Evolutionary conservation across 2,888 invertebrate genomes (phyloP).

Genomic region (Dasypogon diadema): DNA sequence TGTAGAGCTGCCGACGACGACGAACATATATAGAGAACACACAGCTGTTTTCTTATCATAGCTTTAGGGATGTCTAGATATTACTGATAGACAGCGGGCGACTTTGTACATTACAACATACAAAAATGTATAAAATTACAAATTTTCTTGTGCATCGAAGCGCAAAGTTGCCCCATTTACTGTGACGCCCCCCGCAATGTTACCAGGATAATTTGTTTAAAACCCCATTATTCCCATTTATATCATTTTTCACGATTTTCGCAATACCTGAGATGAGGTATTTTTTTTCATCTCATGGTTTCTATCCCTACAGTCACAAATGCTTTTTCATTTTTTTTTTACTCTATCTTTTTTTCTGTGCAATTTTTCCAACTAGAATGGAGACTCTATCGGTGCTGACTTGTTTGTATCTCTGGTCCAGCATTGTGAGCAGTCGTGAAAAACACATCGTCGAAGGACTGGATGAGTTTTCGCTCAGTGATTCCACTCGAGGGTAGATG

Average conservation of each 20-base stretch:
- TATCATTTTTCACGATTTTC: constrained; percentile 3
- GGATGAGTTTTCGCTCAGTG: neutral
- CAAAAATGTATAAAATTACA: too few relatives aligned
- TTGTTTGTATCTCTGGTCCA: neutral
- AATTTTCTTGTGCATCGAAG: neutral
- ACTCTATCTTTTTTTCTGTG: neutral
- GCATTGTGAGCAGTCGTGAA: neutral
- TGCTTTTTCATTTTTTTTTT: neutral
- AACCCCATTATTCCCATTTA: constrained; percentile 6
- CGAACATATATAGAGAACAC: too few relatives aligned
- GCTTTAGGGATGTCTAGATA: too few relatives aligned
- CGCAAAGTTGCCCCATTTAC: constrained; percentile 5
- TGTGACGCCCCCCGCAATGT: neutral
- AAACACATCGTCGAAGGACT: neutral
- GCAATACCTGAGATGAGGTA: neutral
- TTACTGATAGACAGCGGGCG: too few relatives aligned
- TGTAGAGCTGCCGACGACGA: too few relatives aligned
- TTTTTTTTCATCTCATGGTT: neutral
- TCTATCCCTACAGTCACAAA: neutral
- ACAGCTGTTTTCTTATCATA: too few relatives aligned
- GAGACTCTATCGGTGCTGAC: neutral
- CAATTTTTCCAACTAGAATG: neutral
- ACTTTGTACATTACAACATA: too few relatives aligned
- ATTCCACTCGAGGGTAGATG: neutral
- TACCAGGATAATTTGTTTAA: neutral